These are phyloP conservation scores for Drosophila setosimentum DNA, from an alignment of 2,888 invertebrate genomes.

Conservation along the genomic window DNA sequence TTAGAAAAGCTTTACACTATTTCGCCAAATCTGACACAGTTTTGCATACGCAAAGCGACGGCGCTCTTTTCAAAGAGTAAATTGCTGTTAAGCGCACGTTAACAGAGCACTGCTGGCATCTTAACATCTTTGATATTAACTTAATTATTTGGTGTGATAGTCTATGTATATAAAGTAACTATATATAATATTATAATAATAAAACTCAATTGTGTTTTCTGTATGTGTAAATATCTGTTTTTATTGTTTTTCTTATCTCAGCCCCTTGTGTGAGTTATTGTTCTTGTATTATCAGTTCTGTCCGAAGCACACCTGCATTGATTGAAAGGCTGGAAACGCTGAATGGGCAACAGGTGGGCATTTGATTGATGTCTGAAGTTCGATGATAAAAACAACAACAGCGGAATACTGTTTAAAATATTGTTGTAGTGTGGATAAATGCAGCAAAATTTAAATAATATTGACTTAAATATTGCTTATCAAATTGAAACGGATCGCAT, in stretches of 20 bases:
- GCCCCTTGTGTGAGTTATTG: not conserved
- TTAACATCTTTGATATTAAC: constrained; percentile 6
- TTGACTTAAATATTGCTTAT: no score
- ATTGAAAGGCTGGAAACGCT: constrained; percentile 42
- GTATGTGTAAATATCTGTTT: no score
- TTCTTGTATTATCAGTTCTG: not conserved
- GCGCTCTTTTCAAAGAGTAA: constrained; percentile 61
- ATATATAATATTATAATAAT: not conserved
- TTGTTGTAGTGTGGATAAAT: not conserved
- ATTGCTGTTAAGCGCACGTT: constrained; percentile 34
- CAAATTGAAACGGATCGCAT: not conserved
- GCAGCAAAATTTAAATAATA: not conserved
- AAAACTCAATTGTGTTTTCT: not conserved
- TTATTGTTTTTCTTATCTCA: not conserved
- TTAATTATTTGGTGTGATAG: constrained; percentile 19
- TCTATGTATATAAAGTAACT: not conserved
- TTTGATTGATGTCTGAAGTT: constrained; percentile 42
- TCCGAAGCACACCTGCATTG: constrained; percentile 34
- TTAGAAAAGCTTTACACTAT: constrained; percentile 59
- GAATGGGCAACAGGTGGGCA: constrained; percentile 52
- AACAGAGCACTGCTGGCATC: constrained; percentile 22
- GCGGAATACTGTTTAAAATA: not conserved
- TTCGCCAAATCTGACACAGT: constrained; percentile 48
- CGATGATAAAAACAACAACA: not conserved
- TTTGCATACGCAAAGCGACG: constrained; percentile 33